Base-by-base conservation (phyloP, 2,113 vertebrate genomes). In the Pachycephala philippinensis region DNA sequence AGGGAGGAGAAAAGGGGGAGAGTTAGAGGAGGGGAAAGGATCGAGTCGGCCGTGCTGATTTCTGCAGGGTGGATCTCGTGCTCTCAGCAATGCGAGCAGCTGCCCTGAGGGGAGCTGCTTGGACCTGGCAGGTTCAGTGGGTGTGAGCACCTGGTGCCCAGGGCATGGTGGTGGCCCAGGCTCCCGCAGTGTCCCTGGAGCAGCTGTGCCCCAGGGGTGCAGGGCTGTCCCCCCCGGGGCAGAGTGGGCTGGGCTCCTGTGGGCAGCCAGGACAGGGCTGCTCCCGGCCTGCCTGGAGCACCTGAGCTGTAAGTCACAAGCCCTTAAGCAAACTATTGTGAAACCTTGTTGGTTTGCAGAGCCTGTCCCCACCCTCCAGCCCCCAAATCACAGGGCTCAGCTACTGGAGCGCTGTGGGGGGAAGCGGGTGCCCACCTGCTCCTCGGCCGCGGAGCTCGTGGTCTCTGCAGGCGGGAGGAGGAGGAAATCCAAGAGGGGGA, bases 251-350 rank as follows among this genome's bases (percentile, higher is more conserved):
- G 26, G 65, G 66, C 49, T 85, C 39, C 47, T 5, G 63, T 3
- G 33, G 61, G 59, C 59, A 86, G 76, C 52, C 8, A 5, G 69
- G 54, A 28, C 42, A 11, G 37, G 59, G 68, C 91, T 89, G 74
- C 49, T 89, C 70, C 69, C 23, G 2, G 16, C 49, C 53, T 21
- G 35, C 63, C 68, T 8, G 21, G 9, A 93, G 93, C 95, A 92
- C 96, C 93, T 68, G 89, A 94, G 65, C 74, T 19, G 1, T 11
- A 47, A 90, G 88, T 91, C 92, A 96, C 84, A 84, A 96, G 92
- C 70, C 81, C 70, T 91, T 89, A 11, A 94, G 74, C 87, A 96
- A 96, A 95, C 89, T 54, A 33, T 96, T 95, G 95, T 65, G 94
- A 77, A 97, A 97, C 45, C 16, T 1, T 10, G 33, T 6, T 47